phyloP scores from a whole-genome alignment of 2,797 vertebrate species.

The Melanotaenia trifasciata region DNA sequence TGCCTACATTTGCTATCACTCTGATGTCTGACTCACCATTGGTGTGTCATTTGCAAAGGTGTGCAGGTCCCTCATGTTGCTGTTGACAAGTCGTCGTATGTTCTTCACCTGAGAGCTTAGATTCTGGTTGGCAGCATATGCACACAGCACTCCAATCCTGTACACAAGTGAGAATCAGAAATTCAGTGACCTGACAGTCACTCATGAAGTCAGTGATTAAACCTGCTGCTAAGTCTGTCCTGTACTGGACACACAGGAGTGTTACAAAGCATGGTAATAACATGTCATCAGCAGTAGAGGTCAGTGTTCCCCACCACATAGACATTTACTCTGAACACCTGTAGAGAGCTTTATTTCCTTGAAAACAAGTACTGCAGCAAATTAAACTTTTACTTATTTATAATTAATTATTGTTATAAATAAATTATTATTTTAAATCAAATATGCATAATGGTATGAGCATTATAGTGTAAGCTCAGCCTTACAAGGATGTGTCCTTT shows the following conservation, averaged over 20 bases:
- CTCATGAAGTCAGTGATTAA: not conserved
- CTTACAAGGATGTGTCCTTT: not conserved
- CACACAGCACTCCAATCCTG: constrained; percentile 91
- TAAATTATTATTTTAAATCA: not conserved
- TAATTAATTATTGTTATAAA: not conserved
- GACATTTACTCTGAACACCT: constrained; percentile 32
- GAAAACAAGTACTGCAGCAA: not conserved
- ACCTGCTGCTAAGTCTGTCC: constrained; percentile 17
- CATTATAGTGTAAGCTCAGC: not conserved
- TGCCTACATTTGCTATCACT: fast-evolving
- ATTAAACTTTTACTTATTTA: not conserved
- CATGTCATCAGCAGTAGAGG: constrained; percentile 65
- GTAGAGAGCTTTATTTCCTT: constrained; percentile 25
- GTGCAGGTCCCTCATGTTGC: constrained; percentile 93
- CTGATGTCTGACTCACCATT: constrained; percentile 80
- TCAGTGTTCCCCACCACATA: constrained; percentile 60
- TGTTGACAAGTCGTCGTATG: constrained; percentile 87
- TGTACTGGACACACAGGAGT: not conserved
- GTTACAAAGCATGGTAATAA: constrained; percentile 19
- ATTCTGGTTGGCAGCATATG: constrained; percentile 92
- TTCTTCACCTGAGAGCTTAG: constrained; percentile 88
- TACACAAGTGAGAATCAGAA: constrained; percentile 28
- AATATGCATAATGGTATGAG: not conserved
- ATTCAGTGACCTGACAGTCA: constrained; percentile 9
- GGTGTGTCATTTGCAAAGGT: constrained; percentile 87